Base-by-base conservation (phyloP, 64 coral and sea anemone species). In the Actinia tenebrosa region DNA sequence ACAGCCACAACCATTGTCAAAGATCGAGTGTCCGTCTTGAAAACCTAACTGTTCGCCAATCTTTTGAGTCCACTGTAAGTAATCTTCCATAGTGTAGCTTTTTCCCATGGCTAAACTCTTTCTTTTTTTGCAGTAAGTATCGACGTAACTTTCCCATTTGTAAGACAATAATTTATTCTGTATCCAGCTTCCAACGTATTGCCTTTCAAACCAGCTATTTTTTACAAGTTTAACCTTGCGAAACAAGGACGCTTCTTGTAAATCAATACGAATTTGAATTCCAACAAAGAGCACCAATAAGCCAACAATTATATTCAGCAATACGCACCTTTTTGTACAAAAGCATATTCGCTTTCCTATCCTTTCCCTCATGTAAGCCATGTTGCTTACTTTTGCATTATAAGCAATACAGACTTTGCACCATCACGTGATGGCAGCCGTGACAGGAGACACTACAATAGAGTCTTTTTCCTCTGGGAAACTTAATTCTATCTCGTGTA, bases 1-100 rank as follows among this genome's bases (percentile, higher is more conserved):
- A 79, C 90, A 92, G 17, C 90, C 90, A 92, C 90, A 92, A 53
- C 90, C 90, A 92, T 92, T 92, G 63, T 92, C 90, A 22, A 92
- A 92, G 30, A 92, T 92, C 13, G 90, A 92, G 13, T 88, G 53
- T 7, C 90, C 90, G 52, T 92, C 86, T 92, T 83, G 71, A 50
- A 92, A 92, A 22, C 81, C 87, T 10, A 92, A 86, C 53, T 92
- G 90, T 64, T 88, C 8, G 30, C 85, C 90, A 66, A 92, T 42
- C 30, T 84, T 87, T 53, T 25, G 23, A 4, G 90, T 88, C 47
- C 80, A 92, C 19, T 63, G 68, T 2, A 92, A 62, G 26, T 92
- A 92, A 20, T 92, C 90, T n/a, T 92, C 61, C 27, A 83, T 79
- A 1, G 86, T 92, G 63, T 83, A 91, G 60, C 89, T 91, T 45